Conservation (phyloP, 2,113 vertebrate species). For the Acanthochromis polyacanthus region DNA sequence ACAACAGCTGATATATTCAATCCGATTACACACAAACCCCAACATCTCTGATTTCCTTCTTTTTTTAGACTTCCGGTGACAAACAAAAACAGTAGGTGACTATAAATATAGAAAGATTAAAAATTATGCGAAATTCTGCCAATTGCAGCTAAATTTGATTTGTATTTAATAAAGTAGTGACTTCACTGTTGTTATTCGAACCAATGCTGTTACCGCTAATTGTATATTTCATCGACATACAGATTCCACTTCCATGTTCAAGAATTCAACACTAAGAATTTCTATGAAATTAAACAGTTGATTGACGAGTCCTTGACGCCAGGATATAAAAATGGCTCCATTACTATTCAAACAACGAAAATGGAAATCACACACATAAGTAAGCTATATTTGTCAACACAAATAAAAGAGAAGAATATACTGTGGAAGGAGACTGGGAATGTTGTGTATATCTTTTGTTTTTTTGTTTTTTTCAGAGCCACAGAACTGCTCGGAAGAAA, state of each 20-base stretch:
- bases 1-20: too few relatives aligned
- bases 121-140: not conserved
- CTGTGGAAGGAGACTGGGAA: not conserved
- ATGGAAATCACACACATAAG: constrained; percentile 69
- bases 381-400: not conserved
- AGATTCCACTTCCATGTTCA: constrained; percentile 77
- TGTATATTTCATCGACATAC: constrained; percentile 58
- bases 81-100: constrained; percentile 61
- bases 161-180: not conserved
- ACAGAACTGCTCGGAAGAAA: constrained; percentile 72
- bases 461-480: constrained; percentile 64
- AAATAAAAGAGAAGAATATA: not conserved
- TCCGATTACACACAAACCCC: too few relatives aligned
- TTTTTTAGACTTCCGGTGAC: constrained; percentile 29
- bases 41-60: constrained; percentile 1
- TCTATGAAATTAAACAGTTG: not conserved
- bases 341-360: constrained; percentile 43
- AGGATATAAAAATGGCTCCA: constrained; percentile 46
- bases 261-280: constrained; percentile 3
- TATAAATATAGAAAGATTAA: not conserved
- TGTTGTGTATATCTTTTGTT: not conserved
- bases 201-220: not conserved
- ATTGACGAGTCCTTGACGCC: constrained; percentile 60
- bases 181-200: not conserved
- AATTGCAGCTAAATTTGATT: not conserved